Evolutionary conservation across 2,888 invertebrate species (phyloP), one percentile per base, ranked within the genome.

Genomic region (Melikaiella ostensackeni): DNA sequence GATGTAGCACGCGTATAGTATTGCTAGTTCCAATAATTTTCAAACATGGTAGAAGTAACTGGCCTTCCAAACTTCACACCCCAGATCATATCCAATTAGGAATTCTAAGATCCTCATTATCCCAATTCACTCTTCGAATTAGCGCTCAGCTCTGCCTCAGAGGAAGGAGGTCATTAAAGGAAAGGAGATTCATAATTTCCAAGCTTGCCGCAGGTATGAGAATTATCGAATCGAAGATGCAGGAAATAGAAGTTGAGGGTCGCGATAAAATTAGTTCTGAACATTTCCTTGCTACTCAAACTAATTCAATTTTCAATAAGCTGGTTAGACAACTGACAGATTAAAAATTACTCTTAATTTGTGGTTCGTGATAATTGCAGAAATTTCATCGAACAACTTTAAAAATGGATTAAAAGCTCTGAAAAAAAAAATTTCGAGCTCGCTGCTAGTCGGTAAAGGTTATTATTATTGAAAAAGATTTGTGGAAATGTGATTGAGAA

Each of bases 71-170:
- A n/a, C n/a, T n/a, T n/a, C n/a, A n/a, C n/a, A n/a, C n/a, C 24
- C 6, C 24, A 13, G 24, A 59, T 59, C 5, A 16, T 59, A 16
- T 59, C 13, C 27, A 59, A 16, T 59, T 59, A 27, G 59, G 27
- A 27, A 59, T 16, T 27, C 27, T 7, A 59, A 27, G 59, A 59
- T 59, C 59, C 59, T 27, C 27, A 76, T 79, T 63, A 74, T 59
- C 42, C 35, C 76, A 80, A 78, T 80, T 75, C 75, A 75, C 66
- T 78, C 75, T 78, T 64, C 75, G 63, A 78, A 75, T 80, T 78
- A 80, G 62, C 74, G 57, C 62, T 78, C 73, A 75, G 75, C 57
- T 55, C 38, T 55, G 61, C 38, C 61, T 64, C 38, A 57, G 66
- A 70, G 33, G 66, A 24, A 33, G 35, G 16, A 55, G 24, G 38